Evolutionary conservation across 2,888 invertebrate genomes (phyloP).

Genomic region (Erebia aethiops): DNA sequence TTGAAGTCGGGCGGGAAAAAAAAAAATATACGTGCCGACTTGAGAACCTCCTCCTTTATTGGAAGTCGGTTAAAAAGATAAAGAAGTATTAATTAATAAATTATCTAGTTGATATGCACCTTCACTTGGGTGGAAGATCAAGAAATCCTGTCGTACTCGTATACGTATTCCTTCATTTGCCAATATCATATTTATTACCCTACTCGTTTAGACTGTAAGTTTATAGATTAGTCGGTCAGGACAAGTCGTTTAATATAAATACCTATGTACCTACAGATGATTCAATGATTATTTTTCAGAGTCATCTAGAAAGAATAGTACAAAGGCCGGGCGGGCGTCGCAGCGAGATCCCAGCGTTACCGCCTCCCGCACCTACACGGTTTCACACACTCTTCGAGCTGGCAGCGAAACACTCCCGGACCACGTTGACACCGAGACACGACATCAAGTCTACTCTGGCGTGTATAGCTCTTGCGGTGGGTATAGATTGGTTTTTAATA

Average conservation of each 20-base stretch:
- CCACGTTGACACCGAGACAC: slow-evolving; percentile 73
- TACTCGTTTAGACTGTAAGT: too few species aligned
- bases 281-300: slow-evolving; percentile 78
- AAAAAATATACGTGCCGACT: too few species aligned
- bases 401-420: slow-evolving; percentile 84
- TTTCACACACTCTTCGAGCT: slow-evolving; percentile 95
- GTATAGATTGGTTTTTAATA: slow-evolving; percentile 27
- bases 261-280: not conserved
- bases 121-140: too few species aligned
- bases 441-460: slow-evolving; percentile 89
- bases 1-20: too few species aligned
- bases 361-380: slow-evolving; percentile 81
- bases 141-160: not conserved
- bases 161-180: too few species aligned
- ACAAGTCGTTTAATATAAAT: too few species aligned
- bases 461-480: slow-evolving; percentile 88
- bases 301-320: slow-evolving; percentile 93
- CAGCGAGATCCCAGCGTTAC: slow-evolving; percentile 63
- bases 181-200: too few species aligned
- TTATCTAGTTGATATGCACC: too few species aligned
- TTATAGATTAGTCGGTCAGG: too few species aligned
- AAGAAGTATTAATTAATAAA: too few species aligned
- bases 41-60: too few species aligned
- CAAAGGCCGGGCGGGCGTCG: slow-evolving; percentile 88
- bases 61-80: too few species aligned